phyloP scores from a whole-genome alignment of 2,113 vertebrate species.

The Antennarius striatus region DNA sequence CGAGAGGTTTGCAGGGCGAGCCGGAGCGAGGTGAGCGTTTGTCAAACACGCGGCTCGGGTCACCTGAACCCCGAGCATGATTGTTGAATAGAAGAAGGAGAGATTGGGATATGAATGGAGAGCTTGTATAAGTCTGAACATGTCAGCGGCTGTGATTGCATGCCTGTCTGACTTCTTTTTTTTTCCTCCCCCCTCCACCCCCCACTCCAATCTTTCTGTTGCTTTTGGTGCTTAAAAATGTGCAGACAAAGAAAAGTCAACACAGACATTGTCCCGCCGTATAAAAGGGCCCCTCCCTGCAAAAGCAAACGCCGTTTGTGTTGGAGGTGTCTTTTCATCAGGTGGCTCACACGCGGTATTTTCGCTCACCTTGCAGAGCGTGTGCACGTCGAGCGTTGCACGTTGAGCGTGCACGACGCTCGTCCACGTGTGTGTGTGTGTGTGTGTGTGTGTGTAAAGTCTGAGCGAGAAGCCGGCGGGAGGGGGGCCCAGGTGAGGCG shows the following conservation, averaged over 20 bases:
- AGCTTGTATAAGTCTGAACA: constrained; percentile 70
- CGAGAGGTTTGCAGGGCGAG: constrained; percentile 67
- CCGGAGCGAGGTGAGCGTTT: constrained; percentile 65
- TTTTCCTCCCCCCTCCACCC: neutral
- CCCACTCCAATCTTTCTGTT: constrained; percentile 54
- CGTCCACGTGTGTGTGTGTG: constrained; percentile 40
- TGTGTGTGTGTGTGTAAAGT: constrained; percentile 27
- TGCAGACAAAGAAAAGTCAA: constrained; percentile 81
- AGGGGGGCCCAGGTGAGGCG: constrained; percentile 64
- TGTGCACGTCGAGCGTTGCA: constrained; percentile 6
- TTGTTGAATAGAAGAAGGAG: constrained; percentile 27
- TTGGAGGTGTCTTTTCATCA: constrained; percentile 77
- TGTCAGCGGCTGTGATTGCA: constrained; percentile 63
- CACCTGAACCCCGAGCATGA: constrained; percentile 41
- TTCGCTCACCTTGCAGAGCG: constrained; percentile 57
- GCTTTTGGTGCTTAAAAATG: constrained; percentile 74
- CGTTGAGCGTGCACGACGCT: constrained; percentile 26
- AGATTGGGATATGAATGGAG: constrained; percentile 53
- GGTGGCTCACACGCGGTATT: constrained; percentile 66
- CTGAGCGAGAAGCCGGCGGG: neutral
- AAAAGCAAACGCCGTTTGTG: constrained; percentile 73
- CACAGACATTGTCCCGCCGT: constrained; percentile 73
- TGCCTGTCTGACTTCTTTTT: constrained; percentile 54
- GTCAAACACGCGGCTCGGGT: constrained; percentile 57
- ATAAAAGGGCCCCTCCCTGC: constrained; percentile 79